Evolutionary conservation across 2,113 vertebrate genomes (phyloP).

Genomic region (Meleagris gallopavo): DNA sequence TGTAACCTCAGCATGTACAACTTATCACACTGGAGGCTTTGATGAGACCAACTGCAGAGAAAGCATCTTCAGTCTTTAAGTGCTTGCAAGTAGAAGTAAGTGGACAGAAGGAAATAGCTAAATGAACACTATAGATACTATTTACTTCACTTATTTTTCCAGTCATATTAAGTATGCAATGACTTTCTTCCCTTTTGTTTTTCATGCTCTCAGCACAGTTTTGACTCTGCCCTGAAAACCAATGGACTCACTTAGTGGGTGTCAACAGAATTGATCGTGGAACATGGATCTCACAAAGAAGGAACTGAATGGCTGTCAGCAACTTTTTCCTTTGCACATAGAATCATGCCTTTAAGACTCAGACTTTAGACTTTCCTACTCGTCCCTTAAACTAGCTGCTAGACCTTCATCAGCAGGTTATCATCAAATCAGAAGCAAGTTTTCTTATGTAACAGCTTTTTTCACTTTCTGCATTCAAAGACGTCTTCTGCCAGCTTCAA

Average conservation of each 20-base stretch:
- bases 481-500: neutral
- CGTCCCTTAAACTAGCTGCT: neutral
- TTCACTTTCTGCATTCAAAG: neutral
- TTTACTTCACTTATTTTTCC: neutral
- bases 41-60: neutral
- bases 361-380: neutral
- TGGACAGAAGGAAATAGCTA: neutral
- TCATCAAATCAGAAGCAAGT: neutral
- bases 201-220: neutral
- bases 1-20: neutral
- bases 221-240: neutral
- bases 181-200: neutral
- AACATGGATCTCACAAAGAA: neutral
- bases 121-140: neutral
- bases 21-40: neutral
- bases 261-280: neutral
- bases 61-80: neutral
- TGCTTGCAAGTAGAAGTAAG: neutral
- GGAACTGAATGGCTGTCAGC: neutral
- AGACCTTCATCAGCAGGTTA: neutral
- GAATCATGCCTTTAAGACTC: neutral
- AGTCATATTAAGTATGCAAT: neutral
- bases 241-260: neutral
- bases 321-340: neutral
- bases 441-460: neutral